These are phyloP conservation scores for Platynereis dumerilii DNA, from an alignment of 2,888 invertebrate genomes.

Conservation along the genomic window DNA sequence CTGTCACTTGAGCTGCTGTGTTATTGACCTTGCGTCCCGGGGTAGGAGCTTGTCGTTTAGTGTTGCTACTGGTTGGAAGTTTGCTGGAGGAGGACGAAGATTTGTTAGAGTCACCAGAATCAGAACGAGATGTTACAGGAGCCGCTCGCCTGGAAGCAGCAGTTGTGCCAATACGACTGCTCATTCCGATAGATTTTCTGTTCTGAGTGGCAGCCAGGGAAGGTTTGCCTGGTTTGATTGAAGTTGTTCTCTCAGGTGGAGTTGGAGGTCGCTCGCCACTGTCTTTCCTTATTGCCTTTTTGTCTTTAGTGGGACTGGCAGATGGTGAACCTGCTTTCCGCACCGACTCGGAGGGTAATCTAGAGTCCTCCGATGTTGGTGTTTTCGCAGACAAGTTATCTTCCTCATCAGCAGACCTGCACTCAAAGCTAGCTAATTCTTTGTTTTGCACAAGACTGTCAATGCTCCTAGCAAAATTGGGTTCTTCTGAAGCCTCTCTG, in stretches of 20 bases:
- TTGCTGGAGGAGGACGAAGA: too few relatives aligned
- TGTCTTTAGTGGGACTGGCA: slow-evolving; percentile 12
- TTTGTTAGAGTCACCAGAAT: too few relatives aligned
- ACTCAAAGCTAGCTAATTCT: slow-evolving; percentile 22
- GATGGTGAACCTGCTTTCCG: slow-evolving; percentile 20
- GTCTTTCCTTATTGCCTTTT: slow-evolving; percentile 16
- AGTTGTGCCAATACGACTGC: not conserved
- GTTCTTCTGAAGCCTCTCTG: slow-evolving; percentile 20
- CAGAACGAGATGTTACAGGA: too few relatives aligned
- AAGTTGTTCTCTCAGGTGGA: slow-evolving; percentile 24
- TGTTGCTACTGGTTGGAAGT: too few relatives aligned
- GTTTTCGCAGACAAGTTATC: slow-evolving; percentile 20
- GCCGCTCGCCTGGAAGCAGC: not conserved
- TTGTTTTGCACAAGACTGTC: slow-evolving; percentile 33
- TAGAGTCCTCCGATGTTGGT: slow-evolving; percentile 17
- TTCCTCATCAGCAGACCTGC: slow-evolving; percentile 18
- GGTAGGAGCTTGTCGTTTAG: too few relatives aligned
- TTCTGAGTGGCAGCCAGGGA: not conserved
- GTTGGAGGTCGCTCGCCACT: slow-evolving; percentile 25
- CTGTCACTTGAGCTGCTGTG: slow-evolving; percentile 26
- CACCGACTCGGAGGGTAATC: slow-evolving; percentile 8
- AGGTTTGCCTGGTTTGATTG: slow-evolving; percentile 10
- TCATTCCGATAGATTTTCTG: not conserved
- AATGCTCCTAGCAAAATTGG: slow-evolving; percentile 34
- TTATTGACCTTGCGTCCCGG: too few relatives aligned